phyloP scores from a whole-genome alignment of 2,888 invertebrate species.

The Orthonychiurus folsomi region DNA sequence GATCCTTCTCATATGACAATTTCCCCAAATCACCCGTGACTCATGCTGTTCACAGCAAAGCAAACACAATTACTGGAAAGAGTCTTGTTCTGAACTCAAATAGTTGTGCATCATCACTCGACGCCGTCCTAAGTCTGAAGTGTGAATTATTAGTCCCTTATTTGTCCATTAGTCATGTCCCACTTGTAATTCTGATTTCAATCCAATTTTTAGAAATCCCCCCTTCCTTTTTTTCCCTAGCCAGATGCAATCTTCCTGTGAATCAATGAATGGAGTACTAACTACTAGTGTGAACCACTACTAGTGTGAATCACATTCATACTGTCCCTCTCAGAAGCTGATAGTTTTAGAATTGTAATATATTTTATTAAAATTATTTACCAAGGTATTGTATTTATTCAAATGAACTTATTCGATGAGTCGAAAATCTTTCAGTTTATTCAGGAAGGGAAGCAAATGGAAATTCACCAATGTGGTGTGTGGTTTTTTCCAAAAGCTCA shows the following conservation, averaged over 20 bases:
- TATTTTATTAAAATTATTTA: too few species aligned
- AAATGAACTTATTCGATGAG: too few species aligned
- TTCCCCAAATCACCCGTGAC: background rate
- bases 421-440: too few species aligned
- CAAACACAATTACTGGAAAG: background rate
- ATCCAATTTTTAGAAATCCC: background rate
- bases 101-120: background rate
- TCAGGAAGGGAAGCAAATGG: background rate
- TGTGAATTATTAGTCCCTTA: background rate
- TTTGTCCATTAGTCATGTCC: background rate
- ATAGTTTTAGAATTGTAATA: too few species aligned
- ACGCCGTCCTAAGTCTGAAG: background rate
- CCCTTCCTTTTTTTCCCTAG: background rate
- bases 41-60: slow-evolving; percentile 1
- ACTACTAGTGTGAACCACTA: too few species aligned
- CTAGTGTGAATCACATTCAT: too few species aligned
- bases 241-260: too few species aligned
- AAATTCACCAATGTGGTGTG: background rate
- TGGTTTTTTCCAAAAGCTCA: background rate
- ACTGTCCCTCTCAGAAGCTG: too few species aligned
- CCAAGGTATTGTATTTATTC: too few species aligned
- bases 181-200: background rate
- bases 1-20: background rate
- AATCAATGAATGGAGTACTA: too few species aligned
- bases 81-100: background rate